Percentiles rank a stretch among this genome's conserved stretches.
phyloP scores from a whole-genome alignment of 2,888 invertebrate species.

The Mythimna ferrago region DNA sequence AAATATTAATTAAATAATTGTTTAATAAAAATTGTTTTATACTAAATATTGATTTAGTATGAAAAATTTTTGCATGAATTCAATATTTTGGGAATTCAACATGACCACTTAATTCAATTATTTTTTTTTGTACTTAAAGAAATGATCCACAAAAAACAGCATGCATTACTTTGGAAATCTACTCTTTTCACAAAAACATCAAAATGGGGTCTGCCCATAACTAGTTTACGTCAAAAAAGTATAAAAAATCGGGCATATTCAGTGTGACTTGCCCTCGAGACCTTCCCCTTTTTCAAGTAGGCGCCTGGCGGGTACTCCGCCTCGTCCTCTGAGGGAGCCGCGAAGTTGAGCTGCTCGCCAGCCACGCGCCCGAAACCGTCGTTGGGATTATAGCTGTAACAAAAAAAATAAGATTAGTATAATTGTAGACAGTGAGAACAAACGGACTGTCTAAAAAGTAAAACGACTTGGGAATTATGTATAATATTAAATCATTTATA shows the following conservation, averaged over 20 bases:
- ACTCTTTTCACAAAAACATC: constrained; percentile 34
- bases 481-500: no score
- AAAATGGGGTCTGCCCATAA: constrained; percentile 27
- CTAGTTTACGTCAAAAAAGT: constrained; percentile 48
- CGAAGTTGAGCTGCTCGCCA: constrained; percentile 91
- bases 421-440: no score
- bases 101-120: neutral
- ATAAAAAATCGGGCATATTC: constrained; percentile 82
- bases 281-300: constrained; percentile 93
- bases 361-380: constrained; percentile 87
- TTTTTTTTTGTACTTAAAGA: neutral
- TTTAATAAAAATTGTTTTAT: no score
- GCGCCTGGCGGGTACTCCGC: constrained; percentile 92
- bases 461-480: no score
- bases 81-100: neutral
- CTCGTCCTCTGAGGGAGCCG: constrained; percentile 93
- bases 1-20: no score
- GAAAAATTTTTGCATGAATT: no score
- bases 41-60: no score
- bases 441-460: neutral
- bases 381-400: constrained; percentile 89
- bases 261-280: constrained; percentile 91
- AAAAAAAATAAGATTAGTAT: constrained; percentile 37
- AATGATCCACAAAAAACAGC: constrained; percentile 17
- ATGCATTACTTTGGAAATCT: constrained; percentile 5